Conservation (phyloP, 2,888 invertebrate genomes). For the Ophioninae sp. region DNA sequence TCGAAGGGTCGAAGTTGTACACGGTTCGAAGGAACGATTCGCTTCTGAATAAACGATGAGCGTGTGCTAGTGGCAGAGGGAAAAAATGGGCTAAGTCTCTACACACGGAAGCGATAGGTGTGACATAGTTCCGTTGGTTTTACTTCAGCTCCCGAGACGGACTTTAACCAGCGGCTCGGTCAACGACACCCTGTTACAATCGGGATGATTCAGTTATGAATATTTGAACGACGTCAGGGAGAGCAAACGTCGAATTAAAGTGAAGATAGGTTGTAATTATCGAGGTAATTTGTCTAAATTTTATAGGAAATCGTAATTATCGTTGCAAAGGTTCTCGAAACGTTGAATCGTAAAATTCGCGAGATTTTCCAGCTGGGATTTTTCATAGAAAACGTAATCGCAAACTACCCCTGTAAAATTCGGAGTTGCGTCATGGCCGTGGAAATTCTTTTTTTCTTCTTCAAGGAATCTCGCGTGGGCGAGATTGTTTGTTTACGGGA, state of each 20-base stretch:
- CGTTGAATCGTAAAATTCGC: background rate
- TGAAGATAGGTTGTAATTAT: background rate
- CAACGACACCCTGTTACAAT: constrained; percentile 29
- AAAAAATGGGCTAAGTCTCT: constrained; percentile 1
- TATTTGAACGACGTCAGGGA: constrained; percentile 26
- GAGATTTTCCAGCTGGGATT: background rate
- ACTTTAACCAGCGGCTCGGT: constrained; percentile 12
- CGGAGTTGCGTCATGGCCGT: background rate
- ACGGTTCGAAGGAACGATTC: background rate
- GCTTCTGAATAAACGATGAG: constrained; percentile 2
- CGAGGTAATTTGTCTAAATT: too few species aligned
- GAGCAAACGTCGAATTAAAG: constrained; percentile 4
- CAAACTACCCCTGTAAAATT: too few species aligned
- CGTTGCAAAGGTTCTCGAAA: too few species aligned
- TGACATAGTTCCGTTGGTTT: constrained; percentile 20
- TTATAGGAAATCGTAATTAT: too few species aligned
- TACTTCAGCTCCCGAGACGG: background rate
- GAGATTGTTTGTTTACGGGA: background rate
- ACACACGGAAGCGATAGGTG: background rate
- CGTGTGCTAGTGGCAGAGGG: background rate
- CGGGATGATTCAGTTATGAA: constrained; percentile 26
- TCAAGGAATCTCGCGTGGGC: background rate
- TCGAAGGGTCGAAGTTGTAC: too few species aligned
- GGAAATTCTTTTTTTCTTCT: background rate
- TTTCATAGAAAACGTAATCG: background rate